These are phyloP conservation scores for Elachura formosa DNA, from an alignment of 2,113 vertebrate genomes.

Conservation along the genomic window DNA sequence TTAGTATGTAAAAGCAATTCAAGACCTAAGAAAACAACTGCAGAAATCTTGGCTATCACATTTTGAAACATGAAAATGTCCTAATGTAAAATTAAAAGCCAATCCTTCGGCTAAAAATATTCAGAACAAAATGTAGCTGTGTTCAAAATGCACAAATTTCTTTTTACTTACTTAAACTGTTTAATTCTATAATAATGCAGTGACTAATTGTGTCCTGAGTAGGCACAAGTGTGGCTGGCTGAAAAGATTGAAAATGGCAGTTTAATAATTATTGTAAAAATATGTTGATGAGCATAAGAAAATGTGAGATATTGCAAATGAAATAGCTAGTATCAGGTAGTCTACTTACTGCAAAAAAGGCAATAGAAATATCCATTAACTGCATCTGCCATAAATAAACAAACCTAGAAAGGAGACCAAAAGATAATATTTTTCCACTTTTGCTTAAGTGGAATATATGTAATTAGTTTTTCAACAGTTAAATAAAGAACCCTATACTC, in stretches of 20 bases:
- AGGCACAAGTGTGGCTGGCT: neutral
- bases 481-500: neutral
- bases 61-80: neutral
- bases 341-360: neutral
- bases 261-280: constrained; percentile 43
- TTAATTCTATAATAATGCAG: neutral
- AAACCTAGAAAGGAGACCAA: neutral
- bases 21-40: neutral
- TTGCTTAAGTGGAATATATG: neutral
- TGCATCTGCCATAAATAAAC: neutral
- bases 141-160: neutral
- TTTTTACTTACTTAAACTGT: neutral
- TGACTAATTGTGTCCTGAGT: constrained; percentile 24
- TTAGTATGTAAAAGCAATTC: neutral
- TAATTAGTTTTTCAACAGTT: neutral
- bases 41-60: neutral
- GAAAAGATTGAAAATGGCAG: neutral
- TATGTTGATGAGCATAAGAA: constrained; percentile 12
- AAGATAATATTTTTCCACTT: neutral
- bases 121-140: neutral
- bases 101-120: neutral
- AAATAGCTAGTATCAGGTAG: neutral
- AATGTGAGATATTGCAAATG: neutral
- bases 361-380: neutral
- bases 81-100: neutral